Conservation (phyloP, 2,888 invertebrate species). For the Cephus nigrinus region DNA sequence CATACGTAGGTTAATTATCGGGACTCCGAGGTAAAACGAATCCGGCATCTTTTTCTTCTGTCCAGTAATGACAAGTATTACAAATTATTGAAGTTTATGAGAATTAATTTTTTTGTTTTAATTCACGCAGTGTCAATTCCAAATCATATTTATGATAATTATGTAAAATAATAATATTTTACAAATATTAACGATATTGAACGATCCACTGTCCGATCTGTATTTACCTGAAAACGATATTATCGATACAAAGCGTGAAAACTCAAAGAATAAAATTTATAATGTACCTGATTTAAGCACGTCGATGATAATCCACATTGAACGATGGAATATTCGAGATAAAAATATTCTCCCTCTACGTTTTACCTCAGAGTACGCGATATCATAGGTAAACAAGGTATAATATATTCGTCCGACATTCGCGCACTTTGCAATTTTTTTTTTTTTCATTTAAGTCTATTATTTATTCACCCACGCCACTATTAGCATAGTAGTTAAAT, state of each 20-base stretch:
- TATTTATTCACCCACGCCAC: not conserved
- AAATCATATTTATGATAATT: not conserved
- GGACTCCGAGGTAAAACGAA: constrained; percentile 47
- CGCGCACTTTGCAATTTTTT: constrained; percentile 3
- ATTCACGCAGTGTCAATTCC: not conserved
- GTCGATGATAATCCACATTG: not conserved
- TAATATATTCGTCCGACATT: constrained; percentile 15
- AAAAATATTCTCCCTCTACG: constrained; percentile 8
- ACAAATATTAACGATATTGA: not conserved
- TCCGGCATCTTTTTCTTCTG: constrained; percentile 40
- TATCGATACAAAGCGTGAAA: not conserved
- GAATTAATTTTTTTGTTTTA: not conserved
- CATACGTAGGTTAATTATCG: not conserved
- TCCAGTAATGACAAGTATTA: constrained; percentile 15
- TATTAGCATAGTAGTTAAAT: constrained; percentile 6
- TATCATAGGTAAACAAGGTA: constrained; percentile 23
- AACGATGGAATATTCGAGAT: not conserved
- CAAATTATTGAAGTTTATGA: not conserved
- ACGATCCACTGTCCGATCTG: not conserved
- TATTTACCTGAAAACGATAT: not conserved
- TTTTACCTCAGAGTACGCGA: constrained; percentile 36
- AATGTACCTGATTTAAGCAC: not conserved
- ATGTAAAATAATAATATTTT: not conserved
- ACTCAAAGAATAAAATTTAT: not conserved
- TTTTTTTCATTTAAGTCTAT: not conserved